Percentiles rank a stretch among this genome's conserved stretches.
Conservation (phyloP, 2,888 invertebrate genomes). For the Phortica magna region DNA sequence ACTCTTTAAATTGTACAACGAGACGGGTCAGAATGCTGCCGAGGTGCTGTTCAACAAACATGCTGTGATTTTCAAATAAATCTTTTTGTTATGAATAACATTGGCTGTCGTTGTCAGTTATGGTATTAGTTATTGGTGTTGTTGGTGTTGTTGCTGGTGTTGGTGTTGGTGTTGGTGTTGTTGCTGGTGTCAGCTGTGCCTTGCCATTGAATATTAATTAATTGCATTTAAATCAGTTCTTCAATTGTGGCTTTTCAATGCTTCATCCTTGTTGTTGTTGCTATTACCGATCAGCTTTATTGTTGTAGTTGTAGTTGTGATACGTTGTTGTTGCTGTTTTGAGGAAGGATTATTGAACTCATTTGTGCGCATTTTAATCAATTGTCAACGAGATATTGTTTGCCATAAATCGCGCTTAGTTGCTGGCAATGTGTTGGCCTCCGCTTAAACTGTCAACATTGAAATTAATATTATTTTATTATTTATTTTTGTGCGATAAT, state of each 20-base stretch:
- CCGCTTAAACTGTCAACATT: not conserved
- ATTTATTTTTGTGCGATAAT: not conserved
- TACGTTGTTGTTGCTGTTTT: not conserved
- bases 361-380: constrained; percentile 13
- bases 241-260: constrained; percentile 12
- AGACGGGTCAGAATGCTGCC: not conserved
- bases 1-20: not conserved
- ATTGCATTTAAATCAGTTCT: constrained; percentile 24
- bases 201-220: constrained; percentile 30
- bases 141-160: constrained; percentile 11
- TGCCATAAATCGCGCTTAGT: not conserved
- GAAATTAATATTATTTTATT: not conserved
- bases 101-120: not conserved
- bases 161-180: not conserved
- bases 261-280: not conserved
- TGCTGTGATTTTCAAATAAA: constrained; percentile 30
- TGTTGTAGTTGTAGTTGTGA: not conserved
- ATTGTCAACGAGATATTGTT: not conserved
- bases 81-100: constrained; percentile 26
- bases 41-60: not conserved
- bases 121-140: constrained; percentile 10
- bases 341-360: not conserved
- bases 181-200: not conserved
- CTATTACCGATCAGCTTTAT: not conserved
- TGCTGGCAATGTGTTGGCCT: constrained; percentile 1